Base-by-base conservation (phyloP, 2,113 vertebrate genomes). In the Phyllopteryx taeniolatus region DNA sequence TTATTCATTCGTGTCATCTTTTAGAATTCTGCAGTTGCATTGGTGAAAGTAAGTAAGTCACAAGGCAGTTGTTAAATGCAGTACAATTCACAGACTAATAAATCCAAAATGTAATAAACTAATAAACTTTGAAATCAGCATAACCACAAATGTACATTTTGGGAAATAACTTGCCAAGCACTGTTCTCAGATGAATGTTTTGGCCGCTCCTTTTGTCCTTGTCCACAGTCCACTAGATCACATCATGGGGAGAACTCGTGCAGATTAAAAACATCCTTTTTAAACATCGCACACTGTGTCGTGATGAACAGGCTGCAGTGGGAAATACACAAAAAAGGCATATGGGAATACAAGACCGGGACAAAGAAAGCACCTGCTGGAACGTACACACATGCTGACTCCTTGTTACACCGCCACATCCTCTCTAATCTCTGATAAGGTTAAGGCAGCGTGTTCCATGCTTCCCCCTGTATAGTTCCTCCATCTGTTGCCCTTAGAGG, bases 191-290 rank as follows among this genome's bases (percentile, higher is more conserved):
- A 90, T 91, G 73, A 82, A 87, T 82, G 76, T 70, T n/a, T 54
- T 39, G 72, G 56, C 43, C 57, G 42, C 79, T 77, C 77, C 71
- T 35, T 70, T 75, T 35, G 77, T 70, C 76, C 72, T 53, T 72
- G 61, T 80, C 59, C 19, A 35, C 75, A 57, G 72, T 74, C 68
- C 74, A 76, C 76, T 85, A 86, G 85, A 91, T 90, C 84, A 84
- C 78, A 82, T 78, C 70, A 70, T 27, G 46, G 66, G 60, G 75
- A 74, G 64, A 78, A 73, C 69, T 71, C 63, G 59, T 46, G 79
- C 77, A 88, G 88, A 92, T 93, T 90, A 87, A 82, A 92, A 89
- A 85, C 74, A 87, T 83, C 87, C 85, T 78, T 88, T 91, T 84
- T 83, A 71, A 60, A 86, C 83, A 8, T 85, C 78, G 79, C 43